A percentile compares a stretch with the other conserved stretches of the same genome.
Evolutionary conservation across 1,140 invertebrate species (phyloP).

Genomic region (Himalopsyche phryganea): DNA sequence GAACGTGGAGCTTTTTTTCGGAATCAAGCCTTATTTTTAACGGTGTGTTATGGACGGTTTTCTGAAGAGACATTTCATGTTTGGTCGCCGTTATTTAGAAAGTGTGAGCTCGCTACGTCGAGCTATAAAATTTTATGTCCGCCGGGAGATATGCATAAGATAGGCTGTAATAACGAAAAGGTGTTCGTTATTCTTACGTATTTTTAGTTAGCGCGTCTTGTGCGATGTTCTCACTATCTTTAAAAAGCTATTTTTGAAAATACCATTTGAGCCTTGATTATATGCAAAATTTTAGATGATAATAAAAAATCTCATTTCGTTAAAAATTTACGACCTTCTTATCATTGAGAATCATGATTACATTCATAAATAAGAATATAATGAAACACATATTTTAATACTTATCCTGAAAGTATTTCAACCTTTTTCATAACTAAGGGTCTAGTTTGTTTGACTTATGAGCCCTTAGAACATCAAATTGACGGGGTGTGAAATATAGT

Average conservation of each 20-base stretch:
- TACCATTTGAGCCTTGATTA: background rate
- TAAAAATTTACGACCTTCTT: no score
- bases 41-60: conserved; percentile 5
- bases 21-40: conserved; percentile 18
- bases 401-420: no score
- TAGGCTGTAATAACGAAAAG: conserved; percentile 13
- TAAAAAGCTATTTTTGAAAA: background rate
- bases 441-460: no score
- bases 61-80: conserved; percentile 31
- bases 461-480: no score
- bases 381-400: no score
- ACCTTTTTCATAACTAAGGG: no score
- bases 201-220: no score
- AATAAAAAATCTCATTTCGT: no score
- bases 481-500: no score
- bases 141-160: conserved; percentile 17
- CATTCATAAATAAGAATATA: no score
- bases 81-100: conserved; percentile 26
- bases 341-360: no score
- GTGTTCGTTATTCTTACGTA: no score
- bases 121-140: conserved; percentile 16
- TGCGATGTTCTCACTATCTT: background rate
- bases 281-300: conserved; percentile 1
- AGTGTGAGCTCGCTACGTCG: conserved; percentile 15
- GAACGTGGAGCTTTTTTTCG: conserved; percentile 12